These are phyloP conservation scores for Drosophila infuscata DNA, from an alignment of 2,888 invertebrate genomes.

Conservation along the genomic window DNA sequence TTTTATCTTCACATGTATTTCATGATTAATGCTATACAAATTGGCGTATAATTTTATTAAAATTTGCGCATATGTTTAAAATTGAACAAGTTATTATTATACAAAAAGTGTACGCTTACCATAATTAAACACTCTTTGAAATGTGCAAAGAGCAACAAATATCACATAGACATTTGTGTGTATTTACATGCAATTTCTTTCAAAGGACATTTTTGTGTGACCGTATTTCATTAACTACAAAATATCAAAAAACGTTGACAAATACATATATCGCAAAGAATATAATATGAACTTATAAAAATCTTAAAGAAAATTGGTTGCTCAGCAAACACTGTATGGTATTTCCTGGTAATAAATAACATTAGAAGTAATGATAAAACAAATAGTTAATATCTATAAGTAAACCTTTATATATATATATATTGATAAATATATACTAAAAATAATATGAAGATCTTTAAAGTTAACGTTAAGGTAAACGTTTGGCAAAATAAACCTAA, in stretches of 20 bases:
- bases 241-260: neutral
- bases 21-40: neutral
- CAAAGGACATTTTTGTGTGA: slow-evolving; percentile 2
- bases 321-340: neutral
- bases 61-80: neutral
- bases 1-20: neutral
- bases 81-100: neutral
- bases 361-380: neutral
- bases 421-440: neutral
- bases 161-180: neutral
- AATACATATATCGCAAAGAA: neutral
- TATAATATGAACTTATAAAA: neutral
- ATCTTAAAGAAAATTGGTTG: neutral
- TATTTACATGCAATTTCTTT: slow-evolving; percentile 3
- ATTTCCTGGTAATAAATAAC: neutral
- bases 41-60: neutral
- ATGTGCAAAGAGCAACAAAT: slow-evolving; percentile 1
- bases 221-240: neutral
- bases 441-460: neutral
- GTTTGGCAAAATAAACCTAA: neutral
- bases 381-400: neutral
- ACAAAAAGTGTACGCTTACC: neutral
- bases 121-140: neutral
- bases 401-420: neutral
- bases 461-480: neutral